These are phyloP conservation scores for Coelopa frigida DNA, from an alignment of 1,140 invertebrate genomes.

Conservation along the genomic window DNA sequence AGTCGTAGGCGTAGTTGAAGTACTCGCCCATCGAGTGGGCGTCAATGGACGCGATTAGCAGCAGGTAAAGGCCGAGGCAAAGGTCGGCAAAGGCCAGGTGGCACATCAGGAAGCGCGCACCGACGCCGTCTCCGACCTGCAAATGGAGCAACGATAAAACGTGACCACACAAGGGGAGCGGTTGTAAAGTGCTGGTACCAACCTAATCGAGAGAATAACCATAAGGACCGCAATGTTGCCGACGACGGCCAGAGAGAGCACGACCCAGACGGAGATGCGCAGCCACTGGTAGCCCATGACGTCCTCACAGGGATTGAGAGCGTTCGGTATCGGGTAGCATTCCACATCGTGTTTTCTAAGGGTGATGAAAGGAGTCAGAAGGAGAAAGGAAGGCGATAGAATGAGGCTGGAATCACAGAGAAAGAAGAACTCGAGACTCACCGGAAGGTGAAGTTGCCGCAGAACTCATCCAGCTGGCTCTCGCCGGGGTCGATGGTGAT, in stretches of 20 bases:
- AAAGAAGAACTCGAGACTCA: no score
- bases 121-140: constrained; percentile 50
- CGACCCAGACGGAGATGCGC: constrained; percentile 75
- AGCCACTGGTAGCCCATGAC: constrained; percentile 79
- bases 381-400: no score
- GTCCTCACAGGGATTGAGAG: constrained; percentile 84
- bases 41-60: constrained; percentile 76
- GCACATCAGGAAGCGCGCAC: constrained; percentile 80
- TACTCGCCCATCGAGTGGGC: constrained; percentile 72
- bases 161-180: no score
- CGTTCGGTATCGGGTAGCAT: constrained; percentile 74
- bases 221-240: constrained; percentile 78
- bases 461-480: constrained; percentile 31
- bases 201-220: constrained; percentile 58
- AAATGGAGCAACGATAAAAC: constrained; percentile 1
- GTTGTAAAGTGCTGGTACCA: no score
- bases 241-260: constrained; percentile 57
- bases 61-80: constrained; percentile 77
- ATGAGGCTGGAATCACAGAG: no score
- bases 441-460: constrained; percentile 40
- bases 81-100: constrained; percentile 82
- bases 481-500: constrained; percentile 36
- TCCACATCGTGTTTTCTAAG: constrained; percentile 47
- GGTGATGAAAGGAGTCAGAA: background rate
- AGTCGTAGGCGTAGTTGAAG: constrained; percentile 83